These are phyloP conservation scores for Crotalus viridis DNA, from an alignment of 2,113 vertebrate genomes.

Conservation along the genomic window DNA sequence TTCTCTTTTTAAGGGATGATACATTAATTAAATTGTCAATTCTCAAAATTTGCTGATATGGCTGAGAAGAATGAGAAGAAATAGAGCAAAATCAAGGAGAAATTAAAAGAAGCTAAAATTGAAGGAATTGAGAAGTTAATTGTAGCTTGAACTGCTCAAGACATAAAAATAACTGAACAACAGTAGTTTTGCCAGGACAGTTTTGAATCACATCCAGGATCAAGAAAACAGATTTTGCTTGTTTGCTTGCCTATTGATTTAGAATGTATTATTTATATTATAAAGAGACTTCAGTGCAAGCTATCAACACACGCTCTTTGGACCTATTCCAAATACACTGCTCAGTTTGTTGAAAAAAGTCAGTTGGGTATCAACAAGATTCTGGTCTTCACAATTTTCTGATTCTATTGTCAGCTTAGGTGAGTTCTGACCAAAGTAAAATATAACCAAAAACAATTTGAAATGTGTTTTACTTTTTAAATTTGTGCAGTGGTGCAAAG, in stretches of 20 bases:
- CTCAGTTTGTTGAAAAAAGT: neutral
- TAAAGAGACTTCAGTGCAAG: neutral
- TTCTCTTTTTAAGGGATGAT: too few relatives aligned
- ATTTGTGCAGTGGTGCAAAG: neutral
- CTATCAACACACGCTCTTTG: neutral
- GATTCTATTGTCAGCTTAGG: neutral
- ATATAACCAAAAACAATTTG: neutral
- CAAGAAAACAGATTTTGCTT: neutral
- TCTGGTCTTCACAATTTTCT: neutral
- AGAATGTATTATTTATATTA: neutral
- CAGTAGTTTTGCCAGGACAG: neutral
- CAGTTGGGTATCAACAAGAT: neutral
- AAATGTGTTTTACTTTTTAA: neutral
- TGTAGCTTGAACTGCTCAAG: neutral
- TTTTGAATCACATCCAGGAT: neutral
- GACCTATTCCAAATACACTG: neutral
- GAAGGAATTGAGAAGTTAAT: neutral
- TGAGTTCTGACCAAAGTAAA: neutral
- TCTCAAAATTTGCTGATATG: neutral
- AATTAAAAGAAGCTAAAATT: neutral
- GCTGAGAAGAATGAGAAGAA: neutral
- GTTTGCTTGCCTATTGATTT: neutral
- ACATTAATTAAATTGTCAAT: too few relatives aligned
- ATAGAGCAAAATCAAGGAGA: neutral
- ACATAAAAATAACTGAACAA: neutral